Percentiles rank a stretch among this genome's conserved stretches.
Evolutionary conservation across 92 coral and sea anemone genomes (phyloP).

Genomic region (Porites lobata): DNA sequence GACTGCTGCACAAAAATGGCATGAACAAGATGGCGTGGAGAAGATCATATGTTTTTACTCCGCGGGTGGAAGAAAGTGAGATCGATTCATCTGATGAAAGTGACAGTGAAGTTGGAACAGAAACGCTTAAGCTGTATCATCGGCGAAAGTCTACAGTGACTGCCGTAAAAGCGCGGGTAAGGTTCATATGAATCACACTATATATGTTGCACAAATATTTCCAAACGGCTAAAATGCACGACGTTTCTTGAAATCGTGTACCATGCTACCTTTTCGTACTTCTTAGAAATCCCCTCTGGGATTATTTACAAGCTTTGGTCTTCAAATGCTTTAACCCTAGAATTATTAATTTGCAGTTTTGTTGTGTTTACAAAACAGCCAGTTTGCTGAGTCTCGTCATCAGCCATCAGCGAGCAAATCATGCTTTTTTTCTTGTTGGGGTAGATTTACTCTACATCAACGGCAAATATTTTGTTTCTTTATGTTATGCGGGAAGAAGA

Average conservation of each 20-base stretch:
- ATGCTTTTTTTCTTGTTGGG: background rate
- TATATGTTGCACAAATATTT: background rate
- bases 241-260: background rate
- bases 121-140: slow-evolving; percentile 84
- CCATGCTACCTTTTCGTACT: background rate
- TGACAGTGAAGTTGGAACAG: slow-evolving; percentile 83
- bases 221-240: background rate
- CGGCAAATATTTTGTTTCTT: background rate
- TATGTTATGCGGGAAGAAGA: background rate
- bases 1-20: slow-evolving; percentile 21
- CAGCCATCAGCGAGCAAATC: background rate
- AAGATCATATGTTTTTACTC: slow-evolving; percentile 88
- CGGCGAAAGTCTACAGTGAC: slow-evolving; percentile 93
- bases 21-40: slow-evolving; percentile 60
- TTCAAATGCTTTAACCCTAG: background rate
- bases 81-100: slow-evolving; percentile 92
- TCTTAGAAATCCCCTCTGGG: background rate
- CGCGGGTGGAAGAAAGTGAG: slow-evolving; percentile 82
- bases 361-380: slow-evolving; percentile 55
- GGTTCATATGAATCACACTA: background rate
- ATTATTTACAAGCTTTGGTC: background rate
- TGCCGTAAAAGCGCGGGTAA: slow-evolving; percentile 88
- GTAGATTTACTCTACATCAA: too few species aligned
- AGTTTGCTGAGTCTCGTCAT: background rate
- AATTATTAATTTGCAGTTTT: slow-evolving; percentile 34